Evolutionary conservation across 2,888 invertebrate species (phyloP).

Genomic region (Dorcus hopei): DNA sequence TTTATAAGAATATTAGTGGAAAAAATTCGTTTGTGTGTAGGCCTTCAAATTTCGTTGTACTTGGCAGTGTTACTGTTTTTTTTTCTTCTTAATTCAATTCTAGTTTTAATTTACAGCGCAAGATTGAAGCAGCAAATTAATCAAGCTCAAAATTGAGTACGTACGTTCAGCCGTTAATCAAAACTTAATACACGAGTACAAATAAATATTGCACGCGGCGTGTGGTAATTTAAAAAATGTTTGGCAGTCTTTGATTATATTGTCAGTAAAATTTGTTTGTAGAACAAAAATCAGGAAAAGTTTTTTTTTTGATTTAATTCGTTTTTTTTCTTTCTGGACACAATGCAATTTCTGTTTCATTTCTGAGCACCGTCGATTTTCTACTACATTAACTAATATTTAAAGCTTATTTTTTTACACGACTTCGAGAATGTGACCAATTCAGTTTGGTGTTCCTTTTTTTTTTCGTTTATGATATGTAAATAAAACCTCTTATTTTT

Average conservation of each 20-base stretch:
- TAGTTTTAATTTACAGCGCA: background rate
- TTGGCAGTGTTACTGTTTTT: too few species aligned
- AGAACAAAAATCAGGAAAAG: background rate
- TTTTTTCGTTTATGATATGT: slow-evolving; percentile 7
- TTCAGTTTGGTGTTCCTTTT: slow-evolving; percentile 11
- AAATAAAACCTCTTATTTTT: background rate
- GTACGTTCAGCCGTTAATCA: background rate
- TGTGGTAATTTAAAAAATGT: slow-evolving; percentile 4
- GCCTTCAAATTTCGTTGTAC: too few species aligned
- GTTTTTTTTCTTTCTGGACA: background rate
- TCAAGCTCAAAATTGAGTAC: background rate
- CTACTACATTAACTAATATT: slow-evolving; percentile 7
- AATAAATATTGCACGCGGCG: slow-evolving; percentile 12
- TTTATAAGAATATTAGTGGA: too few species aligned
- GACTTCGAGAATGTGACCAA: background rate
- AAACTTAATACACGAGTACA: background rate
- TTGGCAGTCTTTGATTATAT: slow-evolving; percentile 18
- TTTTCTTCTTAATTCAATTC: too few species aligned
- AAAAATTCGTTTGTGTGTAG: too few species aligned
- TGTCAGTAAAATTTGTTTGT: slow-evolving; percentile 9
- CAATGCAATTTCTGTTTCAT: background rate
- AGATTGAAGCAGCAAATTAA: background rate
- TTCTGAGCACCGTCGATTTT: slow-evolving; percentile 9
- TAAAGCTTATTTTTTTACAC: slow-evolving; percentile 7
- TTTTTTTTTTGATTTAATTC: background rate